Evolutionary conservation across 2,113 vertebrate species (phyloP).

Genomic region (Sisor rabdophorus): DNA sequence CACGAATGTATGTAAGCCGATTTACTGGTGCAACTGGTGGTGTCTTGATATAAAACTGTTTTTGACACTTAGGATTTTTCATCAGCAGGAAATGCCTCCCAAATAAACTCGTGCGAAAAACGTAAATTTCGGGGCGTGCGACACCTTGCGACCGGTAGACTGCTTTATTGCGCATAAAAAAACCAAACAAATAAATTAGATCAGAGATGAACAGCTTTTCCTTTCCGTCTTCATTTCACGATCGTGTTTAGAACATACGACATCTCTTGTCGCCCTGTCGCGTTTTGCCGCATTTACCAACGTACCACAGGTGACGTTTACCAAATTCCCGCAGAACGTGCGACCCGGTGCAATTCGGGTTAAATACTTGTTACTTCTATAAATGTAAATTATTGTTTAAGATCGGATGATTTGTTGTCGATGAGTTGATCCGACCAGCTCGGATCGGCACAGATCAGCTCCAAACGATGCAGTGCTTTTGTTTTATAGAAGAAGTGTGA

Average conservation of each 20-base stretch:
- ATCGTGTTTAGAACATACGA: too few relatives aligned
- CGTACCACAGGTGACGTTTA: not conserved
- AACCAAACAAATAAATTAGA: not conserved
- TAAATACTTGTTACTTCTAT: too few relatives aligned
- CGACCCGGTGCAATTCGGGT: too few relatives aligned
- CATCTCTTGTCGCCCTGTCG: too few relatives aligned
- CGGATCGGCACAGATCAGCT: too few relatives aligned
- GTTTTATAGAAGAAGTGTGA: not conserved
- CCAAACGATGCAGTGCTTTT: not conserved
- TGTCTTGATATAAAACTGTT: not conserved
- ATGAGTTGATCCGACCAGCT: too few relatives aligned
- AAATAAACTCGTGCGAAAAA: not conserved
- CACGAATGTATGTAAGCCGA: too few relatives aligned
- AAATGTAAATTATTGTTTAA: not conserved
- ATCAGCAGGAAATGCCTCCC: not conserved
- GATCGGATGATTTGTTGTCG: not conserved
- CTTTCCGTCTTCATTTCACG: not conserved
- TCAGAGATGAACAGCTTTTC: not conserved
- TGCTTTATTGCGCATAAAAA: not conserved
- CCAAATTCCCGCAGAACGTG: too few relatives aligned
- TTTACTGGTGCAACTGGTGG: not conserved
- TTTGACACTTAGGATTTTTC: not conserved
- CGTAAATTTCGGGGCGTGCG: not conserved
- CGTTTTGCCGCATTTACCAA: too few relatives aligned
- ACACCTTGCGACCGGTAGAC: not conserved